These are phyloP conservation scores for Phrynocephalus versicolor DNA, from an alignment of 2,113 vertebrate species.

Conservation along the genomic window DNA sequence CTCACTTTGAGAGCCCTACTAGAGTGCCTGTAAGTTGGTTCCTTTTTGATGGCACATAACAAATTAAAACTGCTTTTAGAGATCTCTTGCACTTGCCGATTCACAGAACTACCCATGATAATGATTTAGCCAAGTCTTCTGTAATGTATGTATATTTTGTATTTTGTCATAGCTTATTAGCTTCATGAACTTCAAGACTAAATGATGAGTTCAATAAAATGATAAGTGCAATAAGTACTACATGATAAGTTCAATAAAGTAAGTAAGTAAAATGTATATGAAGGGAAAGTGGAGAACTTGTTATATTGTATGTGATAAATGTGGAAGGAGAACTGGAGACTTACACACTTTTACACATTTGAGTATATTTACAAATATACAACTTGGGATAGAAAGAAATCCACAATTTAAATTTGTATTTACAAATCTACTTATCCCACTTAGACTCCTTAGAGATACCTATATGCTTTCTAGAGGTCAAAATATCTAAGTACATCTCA, in stretches of 20 bases:
- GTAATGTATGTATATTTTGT: too few relatives aligned
- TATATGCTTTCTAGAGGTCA: not conserved
- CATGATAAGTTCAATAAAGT: not conserved
- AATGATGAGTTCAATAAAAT: not conserved
- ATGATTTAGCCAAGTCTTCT: too few relatives aligned
- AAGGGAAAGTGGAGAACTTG: too few relatives aligned
- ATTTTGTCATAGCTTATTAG: too few relatives aligned
- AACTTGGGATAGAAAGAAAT: not conserved
- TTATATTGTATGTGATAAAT: not conserved
- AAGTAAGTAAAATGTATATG: too few relatives aligned
- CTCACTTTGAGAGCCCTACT: too few relatives aligned
- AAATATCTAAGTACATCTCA: not conserved
- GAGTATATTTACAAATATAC: not conserved
- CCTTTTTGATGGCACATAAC: too few relatives aligned
- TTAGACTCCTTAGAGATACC: not conserved
- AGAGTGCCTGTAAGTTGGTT: too few relatives aligned
- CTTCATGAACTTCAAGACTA: too few relatives aligned
- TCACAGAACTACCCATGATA: not conserved
- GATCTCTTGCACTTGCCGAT: not conserved
- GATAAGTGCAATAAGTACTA: too few relatives aligned
- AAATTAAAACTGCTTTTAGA: not conserved
- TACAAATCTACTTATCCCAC: not conserved
- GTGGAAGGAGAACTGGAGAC: not conserved
- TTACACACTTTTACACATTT: not conserved
- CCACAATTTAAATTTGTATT: not conserved